A percentile compares a stretch with the other conserved stretches of the same genome.
phyloP scores from a whole-genome alignment of 2,797 vertebrate species.

The Oophaga sylvatica region DNA sequence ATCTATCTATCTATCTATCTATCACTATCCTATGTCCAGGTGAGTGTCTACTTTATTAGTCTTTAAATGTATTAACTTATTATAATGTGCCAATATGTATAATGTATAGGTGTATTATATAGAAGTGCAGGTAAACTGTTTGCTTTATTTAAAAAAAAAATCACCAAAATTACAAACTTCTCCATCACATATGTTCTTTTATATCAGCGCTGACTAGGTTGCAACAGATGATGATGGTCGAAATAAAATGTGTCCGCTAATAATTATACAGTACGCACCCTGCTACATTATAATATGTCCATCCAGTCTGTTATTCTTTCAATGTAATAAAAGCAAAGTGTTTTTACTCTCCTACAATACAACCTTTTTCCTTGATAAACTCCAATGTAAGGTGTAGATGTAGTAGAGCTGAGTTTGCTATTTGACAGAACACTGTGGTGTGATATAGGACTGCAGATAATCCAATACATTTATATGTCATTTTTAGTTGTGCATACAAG shows the following conservation, averaged over 20 bases:
- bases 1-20: background rate
- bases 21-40: background rate
- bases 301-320: background rate
- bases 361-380: background rate
- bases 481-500: background rate
- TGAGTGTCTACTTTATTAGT: no score
- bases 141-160: background rate
- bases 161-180: background rate
- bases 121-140: background rate
- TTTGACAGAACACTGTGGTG: background rate
- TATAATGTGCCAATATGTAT: background rate
- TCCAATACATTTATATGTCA: background rate
- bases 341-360: background rate
- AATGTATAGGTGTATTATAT: background rate
- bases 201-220: background rate
- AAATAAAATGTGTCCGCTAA: background rate
- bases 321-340: background rate
- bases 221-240: background rate
- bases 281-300: background rate
- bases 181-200: background rate
- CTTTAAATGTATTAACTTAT: no score
- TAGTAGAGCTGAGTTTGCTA: background rate
- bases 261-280: background rate
- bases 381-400: background rate
- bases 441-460: background rate